Evolutionary conservation across 2,113 vertebrate species (phyloP).

Genomic region (Tetraodon nigroviridis): DNA sequence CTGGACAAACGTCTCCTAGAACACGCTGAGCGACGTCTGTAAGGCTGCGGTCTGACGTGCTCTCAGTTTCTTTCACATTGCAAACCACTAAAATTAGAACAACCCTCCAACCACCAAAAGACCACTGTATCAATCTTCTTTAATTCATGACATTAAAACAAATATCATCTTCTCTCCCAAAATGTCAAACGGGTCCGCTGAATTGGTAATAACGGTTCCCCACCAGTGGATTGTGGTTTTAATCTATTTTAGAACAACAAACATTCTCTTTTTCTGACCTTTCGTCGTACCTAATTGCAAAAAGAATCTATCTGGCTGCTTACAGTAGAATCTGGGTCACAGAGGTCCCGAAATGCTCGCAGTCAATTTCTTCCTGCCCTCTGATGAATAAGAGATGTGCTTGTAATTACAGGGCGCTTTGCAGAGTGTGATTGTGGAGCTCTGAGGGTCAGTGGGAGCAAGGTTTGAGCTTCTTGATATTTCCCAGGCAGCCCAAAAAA

Average conservation of each 20-base stretch:
- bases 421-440: slow-evolving; percentile 48
- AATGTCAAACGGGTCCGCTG: slow-evolving; percentile 7
- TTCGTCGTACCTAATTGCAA: slow-evolving; percentile 27
- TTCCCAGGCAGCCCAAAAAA: slow-evolving; percentile 27
- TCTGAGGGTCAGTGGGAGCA: slow-evolving; percentile 43
- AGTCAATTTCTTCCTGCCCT: slow-evolving; percentile 38
- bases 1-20: slow-evolving; percentile 8
- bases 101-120: neutral
- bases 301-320: slow-evolving; percentile 16
- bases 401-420: slow-evolving; percentile 60
- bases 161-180: slow-evolving; percentile 8
- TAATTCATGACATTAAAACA: neutral
- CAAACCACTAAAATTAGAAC: neutral
- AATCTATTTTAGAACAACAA: slow-evolving; percentile 11
- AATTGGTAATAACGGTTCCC: slow-evolving; percentile 18
- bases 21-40: neutral
- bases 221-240: neutral
- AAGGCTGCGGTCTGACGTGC: no score
- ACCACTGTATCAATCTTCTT: slow-evolving; percentile 3
- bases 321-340: slow-evolving; percentile 15
- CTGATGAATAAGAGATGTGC: slow-evolving; percentile 52
- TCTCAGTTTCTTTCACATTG: no score
- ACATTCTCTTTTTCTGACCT: slow-evolving; percentile 19
- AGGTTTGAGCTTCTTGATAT: slow-evolving; percentile 59
- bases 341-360: slow-evolving; percentile 22